Base-by-base conservation (phyloP, 2,888 invertebrate species). In the Ariolimax columbianus region DNA sequence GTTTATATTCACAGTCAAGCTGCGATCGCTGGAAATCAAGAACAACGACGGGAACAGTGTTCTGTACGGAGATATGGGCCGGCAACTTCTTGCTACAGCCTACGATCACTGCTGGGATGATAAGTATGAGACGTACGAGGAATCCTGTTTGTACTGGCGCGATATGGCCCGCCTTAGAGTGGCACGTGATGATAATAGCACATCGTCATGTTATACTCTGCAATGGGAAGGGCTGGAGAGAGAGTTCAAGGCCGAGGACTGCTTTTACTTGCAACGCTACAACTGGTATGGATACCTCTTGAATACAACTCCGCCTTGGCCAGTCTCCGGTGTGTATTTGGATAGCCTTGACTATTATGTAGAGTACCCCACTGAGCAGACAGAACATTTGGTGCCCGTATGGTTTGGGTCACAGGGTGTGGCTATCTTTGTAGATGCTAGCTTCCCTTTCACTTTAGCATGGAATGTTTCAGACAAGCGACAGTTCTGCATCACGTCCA, bases 321-420 rank as follows among this genome's bases (percentile, higher is more conserved):
- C 87, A 0, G 72, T 87, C 14, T 55, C 43, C 14, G 77, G 59
- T 0, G 72, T 85, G 9, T 59, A 82, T 51, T 75, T 89, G 14
- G 73, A 81, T 14, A 55, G 87, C 33, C 73, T 75, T 7, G 78
- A 88, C 1, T 89, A 83, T 77, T 89, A 88, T 81, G 83, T 73
- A n/a, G 84, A 85, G 36, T 89, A 89, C 70, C 89, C 89, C 0
- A 23, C 36, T 3, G 79, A 85, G 36, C 89, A 88, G 83, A 47
- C 78, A 51, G 81, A 82, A 36, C 88, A 87, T 83, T 79, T 87
- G 38, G 86, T 87, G 23, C 89, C 89, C 30, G 83, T 86, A 75
- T 89, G 89, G 89, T 85, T 88, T 19, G 87, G 86, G 2, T 87
- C 87, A 0, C 86, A 87, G 47, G 88, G 88, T n/a, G 84, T 88